phyloP scores from a whole-genome alignment of 2,113 vertebrate species.

The Crotophaga sulcirostris region DNA sequence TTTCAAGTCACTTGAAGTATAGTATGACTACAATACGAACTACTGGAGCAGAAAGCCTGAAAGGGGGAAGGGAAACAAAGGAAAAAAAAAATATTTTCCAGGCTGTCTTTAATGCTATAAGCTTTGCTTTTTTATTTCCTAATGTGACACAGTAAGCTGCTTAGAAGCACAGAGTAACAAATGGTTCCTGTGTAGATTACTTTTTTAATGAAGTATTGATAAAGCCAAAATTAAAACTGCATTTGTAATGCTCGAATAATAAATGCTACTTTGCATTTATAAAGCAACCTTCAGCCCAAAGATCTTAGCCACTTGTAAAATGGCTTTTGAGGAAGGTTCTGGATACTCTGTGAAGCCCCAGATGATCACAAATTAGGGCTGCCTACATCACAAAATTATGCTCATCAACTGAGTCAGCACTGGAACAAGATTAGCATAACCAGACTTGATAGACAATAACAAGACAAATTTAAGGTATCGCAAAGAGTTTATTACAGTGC shows the following conservation, averaged over 20 bases:
- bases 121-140: not conserved
- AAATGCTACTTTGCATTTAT: not conserved
- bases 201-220: not conserved
- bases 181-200: not conserved
- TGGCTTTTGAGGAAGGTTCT: constrained; percentile 37
- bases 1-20: constrained; percentile 4
- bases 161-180: not conserved
- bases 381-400: constrained; percentile 30
- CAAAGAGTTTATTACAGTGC: not conserved
- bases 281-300: not conserved
- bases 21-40: not conserved
- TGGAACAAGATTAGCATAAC: constrained; percentile 16
- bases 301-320: constrained; percentile 11
- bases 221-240: not conserved
- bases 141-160: not conserved
- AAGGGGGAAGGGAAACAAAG: not conserved
- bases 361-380: constrained; percentile 8
- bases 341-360: not conserved
- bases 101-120: not conserved
- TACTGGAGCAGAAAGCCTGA: constrained; percentile 39
- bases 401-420: constrained; percentile 52
- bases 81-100: not conserved
- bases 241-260: not conserved
- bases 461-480: constrained; percentile 1
- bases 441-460: constrained; percentile 28